Conservation (phyloP, 2,113 vertebrate genomes). For the Trachemys scripta region DNA sequence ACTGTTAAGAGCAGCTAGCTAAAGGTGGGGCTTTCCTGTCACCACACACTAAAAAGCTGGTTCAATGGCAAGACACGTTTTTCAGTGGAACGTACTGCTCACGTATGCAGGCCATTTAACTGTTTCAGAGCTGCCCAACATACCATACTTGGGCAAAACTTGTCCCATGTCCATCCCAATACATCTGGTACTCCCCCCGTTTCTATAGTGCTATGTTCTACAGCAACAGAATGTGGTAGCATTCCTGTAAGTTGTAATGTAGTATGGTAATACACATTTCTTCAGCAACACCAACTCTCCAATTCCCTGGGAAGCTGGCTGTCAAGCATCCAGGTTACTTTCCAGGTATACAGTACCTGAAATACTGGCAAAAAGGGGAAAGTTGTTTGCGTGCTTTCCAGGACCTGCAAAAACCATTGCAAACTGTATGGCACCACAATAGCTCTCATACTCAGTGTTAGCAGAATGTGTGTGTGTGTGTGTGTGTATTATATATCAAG, state of each 20-base stretch:
- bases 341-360: neutral
- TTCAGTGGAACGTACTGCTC: neutral
- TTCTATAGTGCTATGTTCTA: neutral
- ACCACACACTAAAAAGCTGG: neutral
- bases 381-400: neutral
- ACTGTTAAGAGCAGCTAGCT: fast-evolving
- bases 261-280: neutral
- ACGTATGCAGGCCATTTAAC: neutral
- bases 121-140: neutral
- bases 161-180: neutral
- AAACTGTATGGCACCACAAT: neutral
- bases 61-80: neutral
- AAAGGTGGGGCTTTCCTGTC: neutral
- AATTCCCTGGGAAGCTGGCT: neutral
- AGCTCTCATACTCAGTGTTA: neutral
- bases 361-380: neutral
- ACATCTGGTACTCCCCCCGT: neutral
- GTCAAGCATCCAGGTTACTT: neutral
- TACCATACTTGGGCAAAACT: neutral
- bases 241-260: neutral
- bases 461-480: neutral
- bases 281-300: neutral
- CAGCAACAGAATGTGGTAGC: neutral
- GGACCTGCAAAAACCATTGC: neutral
- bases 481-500: neutral